phyloP scores from a whole-genome alignment of 2,113 vertebrate genomes.

The Cichladusa arquata region DNA sequence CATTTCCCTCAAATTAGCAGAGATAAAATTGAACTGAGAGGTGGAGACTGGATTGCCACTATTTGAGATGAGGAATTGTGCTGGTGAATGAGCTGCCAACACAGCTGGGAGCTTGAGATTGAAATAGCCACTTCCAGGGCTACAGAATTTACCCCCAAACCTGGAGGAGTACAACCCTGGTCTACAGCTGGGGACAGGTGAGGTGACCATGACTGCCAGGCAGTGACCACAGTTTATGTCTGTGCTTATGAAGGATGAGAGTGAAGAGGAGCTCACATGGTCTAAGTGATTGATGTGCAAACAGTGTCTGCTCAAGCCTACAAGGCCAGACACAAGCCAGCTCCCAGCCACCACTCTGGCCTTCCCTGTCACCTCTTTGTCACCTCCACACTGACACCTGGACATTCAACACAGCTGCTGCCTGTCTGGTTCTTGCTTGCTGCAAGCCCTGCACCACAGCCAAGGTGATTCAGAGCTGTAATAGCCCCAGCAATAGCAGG shows the following conservation, averaged over 20 bases:
- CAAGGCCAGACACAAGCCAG: background rate
- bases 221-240: background rate
- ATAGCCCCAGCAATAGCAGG: accelerated
- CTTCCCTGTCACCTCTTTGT: background rate
- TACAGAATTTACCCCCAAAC: background rate
- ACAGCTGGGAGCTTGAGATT: background rate
- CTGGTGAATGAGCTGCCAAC: background rate
- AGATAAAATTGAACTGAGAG: background rate
- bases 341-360: background rate
- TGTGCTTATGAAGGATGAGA: background rate
- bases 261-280: background rate
- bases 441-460: background rate
- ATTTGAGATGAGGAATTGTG: background rate
- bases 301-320: background rate
- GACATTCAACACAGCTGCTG: background rate
- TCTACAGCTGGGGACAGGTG: background rate
- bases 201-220: background rate
- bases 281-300: background rate
- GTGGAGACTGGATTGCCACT: background rate
- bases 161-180: background rate
- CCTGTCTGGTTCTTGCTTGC: background rate
- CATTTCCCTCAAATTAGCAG: background rate
- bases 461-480: background rate
- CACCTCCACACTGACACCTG: background rate
- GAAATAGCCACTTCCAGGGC: background rate